A percentile compares a stretch with the other conserved stretches of the same genome.
phyloP scores from a whole-genome alignment of 2,888 invertebrate species.

The Iselma pallidipennis region DNA sequence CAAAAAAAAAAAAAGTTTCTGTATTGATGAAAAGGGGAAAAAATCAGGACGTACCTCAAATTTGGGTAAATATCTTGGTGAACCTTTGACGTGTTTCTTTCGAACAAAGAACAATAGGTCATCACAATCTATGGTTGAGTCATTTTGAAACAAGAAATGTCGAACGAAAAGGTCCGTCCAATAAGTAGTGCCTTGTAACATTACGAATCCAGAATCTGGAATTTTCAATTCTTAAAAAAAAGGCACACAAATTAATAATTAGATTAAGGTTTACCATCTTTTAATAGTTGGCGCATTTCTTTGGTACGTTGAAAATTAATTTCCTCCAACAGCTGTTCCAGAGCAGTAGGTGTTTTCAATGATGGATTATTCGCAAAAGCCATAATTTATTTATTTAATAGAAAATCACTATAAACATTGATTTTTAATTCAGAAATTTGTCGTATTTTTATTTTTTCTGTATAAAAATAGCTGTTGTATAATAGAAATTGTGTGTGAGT shows the following conservation, averaged over 20 bases:
- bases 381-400: conserved; percentile 42
- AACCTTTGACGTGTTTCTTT: conserved; percentile 86
- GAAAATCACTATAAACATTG: not conserved
- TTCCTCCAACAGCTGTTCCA: conserved; percentile 87
- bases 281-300: conserved; percentile 85
- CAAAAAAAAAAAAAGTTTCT: not conserved
- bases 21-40: not conserved
- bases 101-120: conserved; percentile 96
- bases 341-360: conserved; percentile 66
- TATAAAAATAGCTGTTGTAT: not conserved
- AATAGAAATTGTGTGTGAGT: conserved; percentile 12
- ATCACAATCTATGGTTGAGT: conserved; percentile 88
- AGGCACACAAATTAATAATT: not conserved
- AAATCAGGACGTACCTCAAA: conserved; percentile 69
- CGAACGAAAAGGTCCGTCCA: conserved; percentile 96
- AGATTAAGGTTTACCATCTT: conserved; percentile 69
- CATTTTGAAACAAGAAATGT: conserved; percentile 90
- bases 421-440: conserved; percentile 8
- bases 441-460: conserved; percentile 7
- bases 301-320: conserved; percentile 92
- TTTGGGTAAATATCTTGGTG: conserved; percentile 85
- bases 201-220: conserved; percentile 86
- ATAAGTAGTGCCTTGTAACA: conserved; percentile 90
- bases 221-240: not conserved
- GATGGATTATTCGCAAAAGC: conserved; percentile 48